A percentile compares a stretch with the other conserved stretches of the same genome.
Conservation (phyloP, 2,113 vertebrate genomes). For the Poeciliopsis retropinna region DNA sequence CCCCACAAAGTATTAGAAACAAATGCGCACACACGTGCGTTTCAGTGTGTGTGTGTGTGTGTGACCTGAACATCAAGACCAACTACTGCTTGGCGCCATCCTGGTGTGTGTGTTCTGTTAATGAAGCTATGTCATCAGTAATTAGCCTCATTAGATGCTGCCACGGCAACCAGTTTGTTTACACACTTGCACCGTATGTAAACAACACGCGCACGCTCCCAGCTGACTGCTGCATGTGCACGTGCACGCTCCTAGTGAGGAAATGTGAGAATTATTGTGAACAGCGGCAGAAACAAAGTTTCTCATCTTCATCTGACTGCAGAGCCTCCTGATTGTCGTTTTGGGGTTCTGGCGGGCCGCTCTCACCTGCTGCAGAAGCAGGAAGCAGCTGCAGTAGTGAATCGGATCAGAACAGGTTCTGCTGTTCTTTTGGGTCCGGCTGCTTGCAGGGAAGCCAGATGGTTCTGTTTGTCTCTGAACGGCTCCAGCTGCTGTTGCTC, state of each 20-base stretch:
- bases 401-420: too few relatives aligned
- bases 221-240: slow-evolving; percentile 43
- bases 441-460: not conserved
- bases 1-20: too few relatives aligned
- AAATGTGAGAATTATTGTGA: not conserved
- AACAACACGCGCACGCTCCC: slow-evolving; percentile 44
- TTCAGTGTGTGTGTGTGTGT: too few relatives aligned
- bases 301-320: not conserved
- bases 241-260: slow-evolving; percentile 6
- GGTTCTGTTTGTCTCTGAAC: not conserved
- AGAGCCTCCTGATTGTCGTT: not conserved
- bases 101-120: slow-evolving; percentile 11
- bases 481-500: not conserved
- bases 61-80: not conserved
- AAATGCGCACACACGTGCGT: too few relatives aligned
- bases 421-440: not conserved
- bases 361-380: too few relatives aligned
- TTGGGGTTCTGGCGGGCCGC: too few relatives aligned
- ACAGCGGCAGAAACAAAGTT: not conserved
- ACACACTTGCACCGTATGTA: slow-evolving; percentile 39
- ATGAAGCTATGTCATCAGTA: slow-evolving; percentile 15
- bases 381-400: too few relatives aligned
- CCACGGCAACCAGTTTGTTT: slow-evolving; percentile 45
- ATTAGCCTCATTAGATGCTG: slow-evolving; percentile 61
- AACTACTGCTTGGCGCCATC: too few relatives aligned